Base-by-base conservation (phyloP, 2,888 invertebrate genomes). In the Philonicus albiceps region DNA sequence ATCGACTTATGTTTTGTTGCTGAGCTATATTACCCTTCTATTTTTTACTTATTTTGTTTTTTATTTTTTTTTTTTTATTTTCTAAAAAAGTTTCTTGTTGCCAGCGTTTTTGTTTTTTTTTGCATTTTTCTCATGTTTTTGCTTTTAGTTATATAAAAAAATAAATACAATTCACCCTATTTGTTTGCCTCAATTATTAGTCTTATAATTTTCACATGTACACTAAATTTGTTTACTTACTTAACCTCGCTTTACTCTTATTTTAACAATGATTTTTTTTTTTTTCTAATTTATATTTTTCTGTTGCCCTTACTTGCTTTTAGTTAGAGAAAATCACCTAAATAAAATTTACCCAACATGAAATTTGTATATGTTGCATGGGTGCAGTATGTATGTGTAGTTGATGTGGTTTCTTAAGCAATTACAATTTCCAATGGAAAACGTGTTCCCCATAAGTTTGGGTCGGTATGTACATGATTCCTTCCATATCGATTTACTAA, bases 151-250 rank as follows among this genome's bases (percentile, higher is more conserved):
- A 75, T 81, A 86, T 86, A 86, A 86, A 87, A 87, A 87, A 87
- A 87, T 87, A 87, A 87, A 87, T 87, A 87, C 86, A 86, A 81
- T 86, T 87, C 86, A 86, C 80, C 80, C 49, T 87, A 80, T 87
- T 64, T 73, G 74, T 87, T 87, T 86, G 86, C 81, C 85, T 87
- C 86, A 86, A 86, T 76, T 49, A 83, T 85, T 85, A 31, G 43
- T 31, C 73, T 73, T 73, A 43, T 43, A 73, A 86, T 87, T 87
- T 86, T 87, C 84, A 37, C 53, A 75, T 84, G 86, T 87, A 87
- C 87, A 86, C 87, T 86, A 87, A 64, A 84, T 80, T 86, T 87
- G 78, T 86, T 86, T 85, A 76, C 53, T 81, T 76, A 74, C 53
- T 86, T 85, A 40, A 43, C 80, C 85, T 86, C 19, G 27, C 49